Evolutionary conservation across 1,140 invertebrate genomes (phyloP), one percentile per base, ranked within the genome.

Genomic region (Drosophila kepulauana): DNA sequence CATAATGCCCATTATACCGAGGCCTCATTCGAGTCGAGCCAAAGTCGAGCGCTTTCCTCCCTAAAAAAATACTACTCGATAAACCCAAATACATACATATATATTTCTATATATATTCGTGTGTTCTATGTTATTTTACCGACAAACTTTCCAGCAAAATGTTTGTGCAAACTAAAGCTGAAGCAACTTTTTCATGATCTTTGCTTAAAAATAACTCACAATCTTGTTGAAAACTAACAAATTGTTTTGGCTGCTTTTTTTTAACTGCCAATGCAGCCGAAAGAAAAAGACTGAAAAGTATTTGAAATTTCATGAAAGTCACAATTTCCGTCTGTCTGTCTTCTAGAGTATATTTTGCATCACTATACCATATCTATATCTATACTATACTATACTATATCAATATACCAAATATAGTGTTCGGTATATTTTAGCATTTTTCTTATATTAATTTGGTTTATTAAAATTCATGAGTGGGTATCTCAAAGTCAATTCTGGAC

Each of bases 1-100:
- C 49, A 65, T 65, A 65, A 65, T 65, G 51, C 25, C 25, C 54
- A 65, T 65, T 65, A 65, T 56, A 65, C 41, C 41, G 38, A 46
- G 38, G 38, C 49, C 54, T 33, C 56, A 41, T 69, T 13, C 45
- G 33, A 52, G 28, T n/a, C 25, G 25, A 52, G 5, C 2, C 13
- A 54, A 15, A 33, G 28, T 43, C 41, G 35, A 38, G 35, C 35
- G 4, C 20, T 3, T 25, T 25, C 20, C 20, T 25, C 41, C n/a
- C 28, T 5, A 33, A 52, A 52, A 52, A 51, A 35, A 6, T 35
- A 43, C n/a, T 43, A 43, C 41, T 43, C 41, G 41, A 38, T 38
- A 10, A 38, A 38, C 35, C 35, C 35, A 7, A 38, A 1, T 38
- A 38, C 10, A 38, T 38, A 38, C 10, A 10, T 7, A 13, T 43